Base-by-base conservation (phyloP, 2,113 vertebrate genomes). In the Paracanthobrama guichenoti region DNA sequence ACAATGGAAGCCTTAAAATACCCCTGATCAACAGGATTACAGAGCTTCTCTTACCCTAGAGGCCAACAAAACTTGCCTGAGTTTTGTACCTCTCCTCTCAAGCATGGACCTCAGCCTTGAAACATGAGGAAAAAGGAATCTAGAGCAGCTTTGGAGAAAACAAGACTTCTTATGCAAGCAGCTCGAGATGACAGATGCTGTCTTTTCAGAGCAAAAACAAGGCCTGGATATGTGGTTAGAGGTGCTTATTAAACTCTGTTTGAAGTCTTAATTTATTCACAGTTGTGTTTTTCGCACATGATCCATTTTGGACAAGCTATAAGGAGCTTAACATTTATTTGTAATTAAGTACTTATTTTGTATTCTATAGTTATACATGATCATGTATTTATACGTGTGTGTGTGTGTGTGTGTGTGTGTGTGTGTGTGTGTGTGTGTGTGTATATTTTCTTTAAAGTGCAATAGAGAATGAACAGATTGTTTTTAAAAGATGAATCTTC, bases 391-490 rank as follows among this genome's bases (percentile, higher is more conserved):
- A 94, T 93, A 92, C 81, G 69, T 84, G 60, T 66, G n/a, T n/a
- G n/a, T n/a, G n/a, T n/a, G n/a, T n/a, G n/a, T n/a, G n/a, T n/a
- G n/a, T n/a, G n/a, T n/a, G n/a, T n/a, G n/a, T n/a, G n/a, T n/a
- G n/a, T n/a, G n/a, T n/a, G n/a, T n/a, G n/a, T n/a, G n/a, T 80
- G 60, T 67, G 48, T 20, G 74, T 20, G n/a, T 84, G 55, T 92
- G 90, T 92, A 90, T 90, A 86, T 91, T 90, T 91, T 89, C 87
- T 93, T 90, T 94, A 94, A 97, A 93, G 96, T 97, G 96, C 96
- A 97, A 97, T 97, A 95, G 93, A 91, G 94, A 91, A 93, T 92
- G 90, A 93, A 92, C 92, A 92, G 85, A 81, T 90, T 72, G 62
- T 79, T 83, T 77, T 85, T 69, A 80, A 67, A 83, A 85, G 67